Conservation (phyloP, 2,113 vertebrate species). For the Numenius arquata region DNA sequence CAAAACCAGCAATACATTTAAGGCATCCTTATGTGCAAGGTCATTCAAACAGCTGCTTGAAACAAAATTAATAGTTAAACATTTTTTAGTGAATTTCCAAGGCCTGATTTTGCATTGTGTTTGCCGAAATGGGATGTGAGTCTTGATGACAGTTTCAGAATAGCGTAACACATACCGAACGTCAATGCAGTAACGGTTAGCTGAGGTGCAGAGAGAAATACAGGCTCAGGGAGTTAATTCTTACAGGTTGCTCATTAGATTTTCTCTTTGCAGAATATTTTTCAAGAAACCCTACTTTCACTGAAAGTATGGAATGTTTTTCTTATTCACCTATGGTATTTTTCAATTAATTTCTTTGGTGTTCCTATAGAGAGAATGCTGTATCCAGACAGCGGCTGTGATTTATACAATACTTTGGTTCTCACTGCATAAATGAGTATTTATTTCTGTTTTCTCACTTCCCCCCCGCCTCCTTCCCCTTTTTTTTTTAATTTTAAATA, state of each 20-base stretch:
- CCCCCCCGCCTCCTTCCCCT: no score
- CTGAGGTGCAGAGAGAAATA: neutral
- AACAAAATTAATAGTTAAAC: neutral
- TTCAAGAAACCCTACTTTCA: neutral
- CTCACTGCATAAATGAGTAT: neutral
- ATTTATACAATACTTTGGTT: neutral
- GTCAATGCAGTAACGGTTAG: neutral
- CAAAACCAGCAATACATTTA: neutral
- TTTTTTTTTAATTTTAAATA: neutral
- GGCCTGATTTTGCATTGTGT: neutral
- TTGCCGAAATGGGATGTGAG: neutral
- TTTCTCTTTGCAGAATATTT: neutral
- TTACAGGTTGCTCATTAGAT: neutral
- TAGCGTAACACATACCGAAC: accelerated
- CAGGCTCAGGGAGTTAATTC: neutral
- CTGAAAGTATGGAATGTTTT: neutral
- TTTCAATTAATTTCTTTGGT: neutral
- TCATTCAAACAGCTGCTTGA: neutral
- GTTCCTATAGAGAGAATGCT: neutral
- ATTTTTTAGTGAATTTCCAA: neutral
- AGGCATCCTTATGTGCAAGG: neutral
- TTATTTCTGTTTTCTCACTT: neutral
- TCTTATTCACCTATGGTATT: neutral
- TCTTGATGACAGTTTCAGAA: neutral
- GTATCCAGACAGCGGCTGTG: neutral